Percentiles rank a stretch among this genome's conserved stretches.
These are phyloP conservation scores for Tetranychus truncatus DNA, from an alignment of 2,888 invertebrate species.

Conservation along the genomic window DNA sequence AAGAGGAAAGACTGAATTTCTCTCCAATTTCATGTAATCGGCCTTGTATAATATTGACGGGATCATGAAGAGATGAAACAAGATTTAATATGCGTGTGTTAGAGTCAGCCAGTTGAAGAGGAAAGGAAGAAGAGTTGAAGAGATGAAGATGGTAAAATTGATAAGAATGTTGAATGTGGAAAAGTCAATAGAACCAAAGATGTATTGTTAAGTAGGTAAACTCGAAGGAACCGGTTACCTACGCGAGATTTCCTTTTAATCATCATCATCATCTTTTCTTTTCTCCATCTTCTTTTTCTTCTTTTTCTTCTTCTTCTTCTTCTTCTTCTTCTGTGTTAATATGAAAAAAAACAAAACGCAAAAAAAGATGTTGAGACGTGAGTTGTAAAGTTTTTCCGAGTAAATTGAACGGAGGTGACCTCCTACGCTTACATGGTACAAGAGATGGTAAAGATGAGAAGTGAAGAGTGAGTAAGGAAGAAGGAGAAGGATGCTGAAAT, in stretches of 20 bases:
- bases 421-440: not conserved
- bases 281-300: too few relatives aligned
- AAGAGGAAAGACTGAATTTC: not conserved
- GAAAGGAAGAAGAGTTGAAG: not conserved
- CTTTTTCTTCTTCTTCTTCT: too few relatives aligned
- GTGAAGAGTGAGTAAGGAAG: not conserved
- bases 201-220: not conserved
- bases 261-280: not conserved
- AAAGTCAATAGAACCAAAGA: not conserved
- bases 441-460: not conserved
- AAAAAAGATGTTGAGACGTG: not conserved
- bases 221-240: not conserved
- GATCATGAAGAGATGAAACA: not conserved
- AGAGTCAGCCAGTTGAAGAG: not conserved
- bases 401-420: not conserved
- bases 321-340: too few relatives aligned
- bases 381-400: not conserved
- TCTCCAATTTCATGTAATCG: not conserved
- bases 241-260: not conserved
- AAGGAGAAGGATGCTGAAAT: not conserved
- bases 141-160: not conserved
- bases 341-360: too few relatives aligned
- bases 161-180: not conserved
- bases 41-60: not conserved
- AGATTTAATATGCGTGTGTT: not conserved